These are phyloP conservation scores for Timema podura DNA, from an alignment of 2,888 invertebrate genomes.

Conservation along the genomic window DNA sequence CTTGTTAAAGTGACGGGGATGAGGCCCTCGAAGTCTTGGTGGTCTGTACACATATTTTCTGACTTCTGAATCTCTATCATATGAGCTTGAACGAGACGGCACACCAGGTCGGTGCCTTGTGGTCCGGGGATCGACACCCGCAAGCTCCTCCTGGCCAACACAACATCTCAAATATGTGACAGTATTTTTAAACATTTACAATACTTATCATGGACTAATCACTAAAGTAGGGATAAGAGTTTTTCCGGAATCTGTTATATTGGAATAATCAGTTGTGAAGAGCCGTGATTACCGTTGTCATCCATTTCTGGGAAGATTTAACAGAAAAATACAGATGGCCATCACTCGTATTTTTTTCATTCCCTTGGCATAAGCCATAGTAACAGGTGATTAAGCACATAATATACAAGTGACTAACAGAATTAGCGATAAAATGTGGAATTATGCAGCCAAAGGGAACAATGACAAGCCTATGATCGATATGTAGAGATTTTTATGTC, in stretches of 20 bases:
- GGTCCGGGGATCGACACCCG: constrained; percentile 54
- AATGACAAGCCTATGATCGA: no score
- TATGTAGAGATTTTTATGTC: no score
- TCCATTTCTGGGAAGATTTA: no score
- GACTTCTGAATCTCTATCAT: constrained; percentile 38
- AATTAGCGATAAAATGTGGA: no score
- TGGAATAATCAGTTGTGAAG: not conserved
- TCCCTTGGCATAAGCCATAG: no score
- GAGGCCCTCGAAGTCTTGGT: constrained; percentile 26
- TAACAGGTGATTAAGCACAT: no score
- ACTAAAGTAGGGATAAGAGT: not conserved
- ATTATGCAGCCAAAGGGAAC: no score
- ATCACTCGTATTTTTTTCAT: no score
- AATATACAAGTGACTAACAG: no score
- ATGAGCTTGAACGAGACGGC: constrained; percentile 42
- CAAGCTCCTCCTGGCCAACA: constrained; percentile 54
- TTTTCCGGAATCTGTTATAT: no score
- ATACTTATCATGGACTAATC: not conserved
- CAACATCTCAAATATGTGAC: not conserved
- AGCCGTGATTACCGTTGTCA: no score
- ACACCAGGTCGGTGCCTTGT: constrained; percentile 37
- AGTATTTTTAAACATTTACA: constrained; percentile 5
- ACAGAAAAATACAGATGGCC: no score
- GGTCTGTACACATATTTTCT: constrained; percentile 42
- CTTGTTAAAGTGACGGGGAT: not conserved